Percentiles rank a stretch among this genome's conserved stretches.
These are phyloP conservation scores for Dryocosmus kuriphilus DNA, from an alignment of 2,888 invertebrate species.

Conservation along the genomic window DNA sequence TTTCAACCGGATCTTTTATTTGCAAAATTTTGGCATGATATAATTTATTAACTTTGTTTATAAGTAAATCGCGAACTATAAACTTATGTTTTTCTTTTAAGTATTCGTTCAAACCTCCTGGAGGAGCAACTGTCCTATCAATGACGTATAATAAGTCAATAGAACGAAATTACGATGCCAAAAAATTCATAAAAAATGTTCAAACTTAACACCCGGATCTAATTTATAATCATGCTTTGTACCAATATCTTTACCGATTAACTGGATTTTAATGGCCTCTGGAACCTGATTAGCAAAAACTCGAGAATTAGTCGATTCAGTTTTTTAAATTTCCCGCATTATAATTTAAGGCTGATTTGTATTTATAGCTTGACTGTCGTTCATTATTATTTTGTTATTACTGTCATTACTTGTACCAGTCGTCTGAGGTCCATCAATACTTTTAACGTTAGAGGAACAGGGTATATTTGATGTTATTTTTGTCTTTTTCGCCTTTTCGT, in stretches of 20 bases:
- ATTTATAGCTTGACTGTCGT: no score
- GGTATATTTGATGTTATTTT: background rate
- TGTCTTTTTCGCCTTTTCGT: background rate
- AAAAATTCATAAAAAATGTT: conserved; percentile 55
- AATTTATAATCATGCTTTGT: conserved; percentile 54
- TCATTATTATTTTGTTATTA: no score
- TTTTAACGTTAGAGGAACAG: background rate
- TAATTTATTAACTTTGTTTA: conserved; percentile 53
- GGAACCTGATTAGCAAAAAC: no score
- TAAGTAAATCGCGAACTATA: conserved; percentile 56
- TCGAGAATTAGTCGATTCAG: no score
- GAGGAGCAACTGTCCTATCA: conserved; percentile 44
- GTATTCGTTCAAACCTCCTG: conserved; percentile 44
- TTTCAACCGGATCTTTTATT: conserved; percentile 42
- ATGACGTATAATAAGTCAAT: conserved; percentile 54
- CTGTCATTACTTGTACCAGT: no score
- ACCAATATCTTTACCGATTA: no score
- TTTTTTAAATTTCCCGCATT: no score
- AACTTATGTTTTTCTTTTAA: conserved; percentile 51
- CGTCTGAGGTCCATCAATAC: no score
- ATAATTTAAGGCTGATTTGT: no score
- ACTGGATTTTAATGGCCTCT: conserved; percentile 9
- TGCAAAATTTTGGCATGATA: conserved; percentile 53
- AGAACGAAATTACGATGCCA: conserved; percentile 52
- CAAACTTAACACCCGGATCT: conserved; percentile 46